Conservation (phyloP, 2,113 vertebrate genomes). For the Axis porcinus region DNA sequence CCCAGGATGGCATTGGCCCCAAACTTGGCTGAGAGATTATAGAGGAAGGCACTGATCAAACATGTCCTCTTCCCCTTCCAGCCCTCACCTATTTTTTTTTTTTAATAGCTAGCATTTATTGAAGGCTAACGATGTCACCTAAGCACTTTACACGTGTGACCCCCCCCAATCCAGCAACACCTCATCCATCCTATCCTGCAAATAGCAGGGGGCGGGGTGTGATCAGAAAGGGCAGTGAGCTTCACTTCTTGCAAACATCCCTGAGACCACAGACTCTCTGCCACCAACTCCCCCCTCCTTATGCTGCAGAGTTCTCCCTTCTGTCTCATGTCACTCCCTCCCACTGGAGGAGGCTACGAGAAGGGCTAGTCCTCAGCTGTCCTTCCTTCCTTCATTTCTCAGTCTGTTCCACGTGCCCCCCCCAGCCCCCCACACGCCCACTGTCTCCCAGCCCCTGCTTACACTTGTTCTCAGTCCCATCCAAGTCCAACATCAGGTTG, state of each 20-base stretch:
- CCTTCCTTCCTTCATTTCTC: neutral
- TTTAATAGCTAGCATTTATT: neutral
- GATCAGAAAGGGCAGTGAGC: neutral
- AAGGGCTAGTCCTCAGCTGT: neutral
- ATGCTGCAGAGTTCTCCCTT: neutral
- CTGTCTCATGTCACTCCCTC: neutral
- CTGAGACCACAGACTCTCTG: neutral
- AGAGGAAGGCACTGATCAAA: slow-evolving; percentile 49
- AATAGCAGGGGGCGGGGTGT: neutral
- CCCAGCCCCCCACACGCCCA: neutral
- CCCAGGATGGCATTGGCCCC: slow-evolving; percentile 94
- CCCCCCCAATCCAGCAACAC: neutral
- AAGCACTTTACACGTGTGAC: neutral
- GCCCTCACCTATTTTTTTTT: neutral
- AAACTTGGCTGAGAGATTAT: slow-evolving; percentile 87
- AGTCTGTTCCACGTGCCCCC: neutral
- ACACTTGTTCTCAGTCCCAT: slow-evolving; percentile 95
- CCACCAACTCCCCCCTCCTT: neutral
- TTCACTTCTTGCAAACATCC: neutral
- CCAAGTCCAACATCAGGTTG: slow-evolving; percentile 92
- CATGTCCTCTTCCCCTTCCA: neutral
- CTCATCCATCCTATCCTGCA: neutral
- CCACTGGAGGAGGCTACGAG: neutral
- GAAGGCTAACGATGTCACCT: neutral
- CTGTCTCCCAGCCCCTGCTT: slow-evolving; percentile 52